Evolutionary conservation across 2,888 invertebrate species (phyloP), one percentile per base, ranked within the genome.

Genomic region (Diachrysia chrysitis): DNA sequence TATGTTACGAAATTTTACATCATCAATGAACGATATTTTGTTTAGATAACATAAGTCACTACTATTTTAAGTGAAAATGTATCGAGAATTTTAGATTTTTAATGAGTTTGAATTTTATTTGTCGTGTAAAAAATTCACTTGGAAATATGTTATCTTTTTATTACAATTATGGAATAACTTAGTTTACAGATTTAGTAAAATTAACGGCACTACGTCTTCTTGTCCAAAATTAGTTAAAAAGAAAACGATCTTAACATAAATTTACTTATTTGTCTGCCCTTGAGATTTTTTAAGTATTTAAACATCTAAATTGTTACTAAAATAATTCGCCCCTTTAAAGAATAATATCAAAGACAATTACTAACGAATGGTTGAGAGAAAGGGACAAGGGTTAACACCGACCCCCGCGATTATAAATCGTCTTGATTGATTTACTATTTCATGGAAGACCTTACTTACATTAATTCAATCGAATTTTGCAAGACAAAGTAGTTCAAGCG

Each of bases 21-120:
- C 69, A 79, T 78, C 76, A 76, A 78, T 81, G 80, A 76, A 66
- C 37, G 69, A 66, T 76, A 76, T 57, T 74, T 65, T 66, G 63
- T 76, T 68, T 58, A 53, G 69, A 51, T 58, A 32, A 48, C 51
- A 46, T 53, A 67, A 23, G 25, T 14, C 9, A 37, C 42, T 74
- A 79, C 74, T 29, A 66, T 5, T 42, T 35, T 12, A 9, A 61
- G 63, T 51, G 62, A 66, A 6, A 54, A 9, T 55, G 2, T 16
- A n/a, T 56, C 62, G 69, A 69, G 73, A 54, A 42, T 10, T 0
- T 3, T 46, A 17, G 4, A 46, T 46, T n/a, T 37, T 14, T 37
- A 14, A 12, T 12, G 37, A 14, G n/a, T n/a, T n/a, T n/a, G n/a
- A n/a, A n/a, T n/a, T n/a, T n/a, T n/a, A n/a, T n/a, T n/a, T n/a